Evolutionary conservation across 2,113 vertebrate genomes (phyloP), one percentile per base, ranked within the genome.

Genomic region (Sprattus sprattus): DNA sequence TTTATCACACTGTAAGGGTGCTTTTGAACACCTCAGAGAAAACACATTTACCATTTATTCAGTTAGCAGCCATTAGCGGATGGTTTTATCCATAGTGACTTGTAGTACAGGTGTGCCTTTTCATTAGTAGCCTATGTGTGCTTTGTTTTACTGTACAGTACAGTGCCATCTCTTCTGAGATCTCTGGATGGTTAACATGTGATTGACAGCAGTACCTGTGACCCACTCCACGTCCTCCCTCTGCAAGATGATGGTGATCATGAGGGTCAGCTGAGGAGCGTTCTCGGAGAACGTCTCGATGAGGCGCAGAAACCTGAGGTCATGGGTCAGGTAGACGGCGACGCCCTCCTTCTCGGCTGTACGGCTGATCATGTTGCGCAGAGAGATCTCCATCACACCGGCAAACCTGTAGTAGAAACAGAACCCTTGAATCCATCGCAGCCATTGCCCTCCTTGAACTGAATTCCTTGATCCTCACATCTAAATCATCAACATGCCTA

Each of bases 291-390:
- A 97, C 44, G 95, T 95, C 93, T 97, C 93, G 0, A 97, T 94
- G 84, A 97, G 95, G 4, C 96, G 94, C 90, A 97, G 90, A 93
- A 96, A 94, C 91, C 95, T 96, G 93, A 97, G 94, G 86, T 97
- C 96, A 0, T 96, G 90, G 2, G 91, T 93, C 57, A 96, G 90
- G 91, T 95, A 95, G 82, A 92, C 89, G 83, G 81, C 92, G 6
- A 87, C 16, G 86, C 85, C 49, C 90, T 84, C 91, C 82, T 0
- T 78, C 25, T 75, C 2, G 39, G 39, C 39, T 1, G 0, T 16
- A 18, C n/a, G n/a, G 45, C 11, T 32, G 11, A 1, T 39, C 39
- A 86, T 47, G 13, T 28, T 81, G 6, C 4, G 45, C 20, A 86
- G 45, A 8, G 89, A 87, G 32, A 83, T 87, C 54, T 90, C 88